These are phyloP conservation scores for Onychostruthus taczanowskii DNA, from an alignment of 2,113 vertebrate species.

Conservation along the genomic window DNA sequence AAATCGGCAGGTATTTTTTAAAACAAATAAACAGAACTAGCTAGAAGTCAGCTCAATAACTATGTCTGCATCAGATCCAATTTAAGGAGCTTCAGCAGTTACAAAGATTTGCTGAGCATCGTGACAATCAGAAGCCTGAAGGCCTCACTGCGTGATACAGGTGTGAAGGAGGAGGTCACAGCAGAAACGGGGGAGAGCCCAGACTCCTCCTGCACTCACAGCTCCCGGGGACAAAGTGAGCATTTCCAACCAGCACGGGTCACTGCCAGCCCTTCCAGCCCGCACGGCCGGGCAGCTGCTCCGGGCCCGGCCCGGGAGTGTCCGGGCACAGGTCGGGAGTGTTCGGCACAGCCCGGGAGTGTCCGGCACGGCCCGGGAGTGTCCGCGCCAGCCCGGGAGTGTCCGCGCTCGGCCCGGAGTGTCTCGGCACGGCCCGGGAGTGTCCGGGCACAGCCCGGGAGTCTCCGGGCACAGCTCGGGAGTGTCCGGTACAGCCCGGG, in stretches of 20 bases:
- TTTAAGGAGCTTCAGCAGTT: not conserved
- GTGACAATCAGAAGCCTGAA: not conserved
- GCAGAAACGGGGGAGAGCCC: not conserved
- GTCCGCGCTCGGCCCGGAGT: too few species aligned
- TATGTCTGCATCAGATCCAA: not conserved
- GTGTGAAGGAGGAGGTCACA: not conserved
- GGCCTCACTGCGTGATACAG: not conserved
- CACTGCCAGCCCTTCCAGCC: too few species aligned
- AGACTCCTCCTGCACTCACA: not conserved
- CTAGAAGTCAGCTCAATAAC: not conserved
- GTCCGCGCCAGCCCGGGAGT: too few species aligned
- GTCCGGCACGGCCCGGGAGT: too few species aligned
- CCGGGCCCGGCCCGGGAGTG: too few species aligned
- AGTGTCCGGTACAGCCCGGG: too few species aligned
- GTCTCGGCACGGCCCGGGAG: too few species aligned
- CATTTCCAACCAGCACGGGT: not conserved
- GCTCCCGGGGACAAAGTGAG: not conserved
- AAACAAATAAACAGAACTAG: not conserved
- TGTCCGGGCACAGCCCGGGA: too few species aligned
- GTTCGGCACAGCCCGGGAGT: too few species aligned
- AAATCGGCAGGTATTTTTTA: not conserved
- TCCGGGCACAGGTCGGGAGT: too few species aligned
- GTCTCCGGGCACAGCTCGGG: too few species aligned
- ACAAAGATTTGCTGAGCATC: not conserved
- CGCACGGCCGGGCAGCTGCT: too few species aligned